A percentile compares a stretch with the other conserved stretches of the same genome.
Evolutionary conservation across 1,140 invertebrate species (phyloP).

Genomic region (Anoplolepis gracilipes): DNA sequence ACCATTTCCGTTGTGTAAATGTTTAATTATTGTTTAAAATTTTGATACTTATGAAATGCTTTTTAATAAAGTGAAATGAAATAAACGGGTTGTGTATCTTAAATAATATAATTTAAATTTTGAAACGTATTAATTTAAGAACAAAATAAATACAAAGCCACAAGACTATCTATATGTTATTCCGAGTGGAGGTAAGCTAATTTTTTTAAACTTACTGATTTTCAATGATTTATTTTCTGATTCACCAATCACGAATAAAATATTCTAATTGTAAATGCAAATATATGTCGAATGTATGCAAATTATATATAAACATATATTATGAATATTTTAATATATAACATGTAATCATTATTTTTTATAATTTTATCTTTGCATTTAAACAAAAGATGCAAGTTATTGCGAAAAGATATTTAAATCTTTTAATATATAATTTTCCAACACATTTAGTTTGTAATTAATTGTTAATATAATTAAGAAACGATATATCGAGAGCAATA

Average conservation of each 20-base stretch:
- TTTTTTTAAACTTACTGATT: neutral
- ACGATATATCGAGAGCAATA: neutral
- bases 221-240: neutral
- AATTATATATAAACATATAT: neutral
- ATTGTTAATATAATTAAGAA: neutral
- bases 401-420: neutral
- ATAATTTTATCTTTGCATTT: neutral
- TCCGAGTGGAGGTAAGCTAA: neutral
- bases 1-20: too few species aligned
- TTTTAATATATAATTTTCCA: neutral
- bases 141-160: too few species aligned
- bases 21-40: too few species aligned
- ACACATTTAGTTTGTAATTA: neutral
- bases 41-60: too few species aligned
- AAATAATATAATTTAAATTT: too few species aligned
- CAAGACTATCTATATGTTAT: neutral
- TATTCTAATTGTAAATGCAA: too few species aligned
- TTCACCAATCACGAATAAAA: neutral
- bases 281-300: neutral
- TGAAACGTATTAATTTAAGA: too few species aligned
- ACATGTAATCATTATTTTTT: neutral
- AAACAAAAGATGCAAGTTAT: neutral
- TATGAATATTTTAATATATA: neutral
- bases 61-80: too few species aligned
- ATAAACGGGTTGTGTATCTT: too few species aligned